Conservation (phyloP, 2,797 vertebrate genomes). For the Peromyscus eremicus region DNA sequence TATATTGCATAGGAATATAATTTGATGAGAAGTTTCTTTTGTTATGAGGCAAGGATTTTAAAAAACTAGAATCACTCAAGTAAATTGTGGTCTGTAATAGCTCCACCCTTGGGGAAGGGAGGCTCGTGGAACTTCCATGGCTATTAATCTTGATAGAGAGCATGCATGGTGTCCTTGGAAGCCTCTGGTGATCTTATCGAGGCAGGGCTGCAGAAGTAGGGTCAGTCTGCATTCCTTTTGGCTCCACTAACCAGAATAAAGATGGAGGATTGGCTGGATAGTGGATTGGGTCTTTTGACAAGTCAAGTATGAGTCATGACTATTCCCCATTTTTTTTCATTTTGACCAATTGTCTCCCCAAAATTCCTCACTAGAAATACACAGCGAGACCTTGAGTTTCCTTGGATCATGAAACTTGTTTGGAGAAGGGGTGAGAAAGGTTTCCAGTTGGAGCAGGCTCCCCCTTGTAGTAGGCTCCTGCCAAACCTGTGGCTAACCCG, state of each 20-base stretch:
- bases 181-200: conserved; percentile 56
- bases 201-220: not conserved
- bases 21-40: conserved; percentile 68
- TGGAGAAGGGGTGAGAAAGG: conserved; percentile 42
- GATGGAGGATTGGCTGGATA: not conserved
- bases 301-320: conserved; percentile 21
- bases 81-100: conserved; percentile 70
- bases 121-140: conserved; percentile 65
- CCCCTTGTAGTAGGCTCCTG: not conserved
- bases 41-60: conserved; percentile 70
- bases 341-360: conserved; percentile 54
- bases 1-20: conserved; percentile 26
- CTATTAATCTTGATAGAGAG: conserved; percentile 72
- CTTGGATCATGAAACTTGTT: conserved; percentile 46
- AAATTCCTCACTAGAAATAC: conserved; percentile 48
- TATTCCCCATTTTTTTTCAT: conserved; percentile 52
- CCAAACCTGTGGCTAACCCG: conserved; percentile 37
- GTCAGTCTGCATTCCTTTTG: conserved; percentile 18
- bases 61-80: conserved; percentile 56
- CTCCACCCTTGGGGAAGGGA: conserved; percentile 61
- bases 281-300: conserved; percentile 5
- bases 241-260: conserved; percentile 14
- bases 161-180: conserved; percentile 59
- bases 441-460: conserved; percentile 64
- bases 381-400: conserved; percentile 52